Conservation (phyloP, 2,113 vertebrate species). For the Hyaena hyaena region DNA sequence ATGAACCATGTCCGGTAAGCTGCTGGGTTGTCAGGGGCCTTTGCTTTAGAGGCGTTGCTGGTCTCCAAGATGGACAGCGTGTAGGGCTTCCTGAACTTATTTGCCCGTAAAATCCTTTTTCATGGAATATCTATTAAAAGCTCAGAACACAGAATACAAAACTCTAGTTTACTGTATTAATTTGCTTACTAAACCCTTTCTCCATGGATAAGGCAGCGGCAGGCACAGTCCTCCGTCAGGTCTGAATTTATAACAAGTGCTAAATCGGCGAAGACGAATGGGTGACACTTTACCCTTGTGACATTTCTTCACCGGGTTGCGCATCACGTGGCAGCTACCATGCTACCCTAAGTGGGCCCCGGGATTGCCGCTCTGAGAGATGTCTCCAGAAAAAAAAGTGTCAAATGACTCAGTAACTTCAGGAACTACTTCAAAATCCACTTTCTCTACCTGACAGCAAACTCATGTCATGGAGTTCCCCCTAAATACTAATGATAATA, state of each 20-base stretch:
- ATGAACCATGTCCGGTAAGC: not conserved
- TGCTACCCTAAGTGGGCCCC: accelerated
- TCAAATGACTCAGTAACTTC: not conserved
- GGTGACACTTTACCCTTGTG: not conserved
- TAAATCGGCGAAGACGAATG: not conserved
- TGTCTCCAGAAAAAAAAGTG: not conserved
- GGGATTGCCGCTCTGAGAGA: not conserved
- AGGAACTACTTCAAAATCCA: not conserved
- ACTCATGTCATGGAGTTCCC: not conserved
- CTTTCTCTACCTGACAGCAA: accelerated
- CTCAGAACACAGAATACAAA: not conserved
- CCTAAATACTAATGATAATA: not conserved
- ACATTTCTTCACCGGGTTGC: not conserved
- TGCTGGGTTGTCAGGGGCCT: accelerated
- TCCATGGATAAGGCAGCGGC: slow-evolving; percentile 44
- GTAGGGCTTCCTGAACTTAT: not conserved
- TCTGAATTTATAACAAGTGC: not conserved
- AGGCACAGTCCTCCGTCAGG: not conserved
- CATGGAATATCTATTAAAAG: slow-evolving; percentile 57
- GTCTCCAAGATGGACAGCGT: not conserved
- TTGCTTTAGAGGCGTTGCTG: accelerated
- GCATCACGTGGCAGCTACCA: not conserved
- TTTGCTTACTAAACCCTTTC: slow-evolving; percentile 74
- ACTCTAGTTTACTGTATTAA: slow-evolving; percentile 25
- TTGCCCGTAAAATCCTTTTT: slow-evolving; percentile 50